Base-by-base conservation (phyloP, 2,113 vertebrate genomes). In the Bambusicola thoracicus region DNA sequence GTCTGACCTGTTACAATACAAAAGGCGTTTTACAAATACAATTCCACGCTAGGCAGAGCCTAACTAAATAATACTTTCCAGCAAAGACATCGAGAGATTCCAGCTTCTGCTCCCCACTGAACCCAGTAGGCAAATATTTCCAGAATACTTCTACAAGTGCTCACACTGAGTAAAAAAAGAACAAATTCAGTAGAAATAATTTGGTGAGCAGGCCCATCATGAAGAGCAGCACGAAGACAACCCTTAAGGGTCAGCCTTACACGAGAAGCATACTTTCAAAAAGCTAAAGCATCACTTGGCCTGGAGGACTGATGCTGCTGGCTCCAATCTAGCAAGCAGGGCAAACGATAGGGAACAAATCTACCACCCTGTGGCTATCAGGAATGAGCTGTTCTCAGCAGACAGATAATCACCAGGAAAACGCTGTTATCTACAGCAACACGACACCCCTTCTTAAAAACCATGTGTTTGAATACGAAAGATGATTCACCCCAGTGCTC, bases 1-100 rank as follows among this genome's bases (percentile, higher is more conserved):
- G 91, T 98, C 97, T n/a, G 98, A 97, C 90, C 99, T 99, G 96
- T 49, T 43, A 85, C 75, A 77, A 94, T 15, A 95, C 2, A 95
- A 91, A 94, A 13, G n/a, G 44, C 40, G 83, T 36, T 44, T 20
- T 36, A 34, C 53, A 87, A 67, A 25, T 14, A 36, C 72, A 48
- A 10, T 8, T 13, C 58, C 12, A 27, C 36, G 2, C 3, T 0
- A 1, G 2, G 24, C 59, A 41, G 30, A 29, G 14, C 5, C 15
- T 49, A 66, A 24, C 13, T 24, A 19, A 73, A 20, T 15, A 73
- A 5, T 29, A 12, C 29, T 22, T 34, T 8, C 19, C 11, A 25
- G 22, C 36, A 69, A 48, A 38, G 41, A 9, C 14, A 75, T 17
- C 13, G 20, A 12, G 0, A 75, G 22, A 22, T 43, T 51, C 13